These are phyloP conservation scores for Coelopa pilipes DNA, from an alignment of 2,888 invertebrate species.

Conservation along the genomic window DNA sequence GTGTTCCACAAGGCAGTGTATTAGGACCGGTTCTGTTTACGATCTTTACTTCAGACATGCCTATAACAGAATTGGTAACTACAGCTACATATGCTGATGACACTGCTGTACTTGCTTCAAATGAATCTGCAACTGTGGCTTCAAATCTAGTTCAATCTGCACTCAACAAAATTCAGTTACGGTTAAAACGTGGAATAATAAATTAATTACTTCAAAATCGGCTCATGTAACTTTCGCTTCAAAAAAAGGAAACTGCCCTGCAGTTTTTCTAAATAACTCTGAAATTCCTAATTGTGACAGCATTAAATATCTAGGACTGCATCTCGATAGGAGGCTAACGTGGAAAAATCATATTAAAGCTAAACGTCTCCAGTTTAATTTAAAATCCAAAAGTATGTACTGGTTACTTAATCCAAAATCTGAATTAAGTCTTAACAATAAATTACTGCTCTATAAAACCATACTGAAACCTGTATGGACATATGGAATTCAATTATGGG, in stretches of 20 bases:
- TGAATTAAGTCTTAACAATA: neutral
- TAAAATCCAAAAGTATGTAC: neutral
- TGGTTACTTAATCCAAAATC: neutral
- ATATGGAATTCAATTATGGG: neutral
- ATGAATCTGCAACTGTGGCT: no score
- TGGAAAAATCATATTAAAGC: neutral
- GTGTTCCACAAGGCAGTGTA: conserved; percentile 32
- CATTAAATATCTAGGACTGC: conserved; percentile 3
- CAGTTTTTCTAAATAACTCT: neutral
- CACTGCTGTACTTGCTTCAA: conserved; percentile 6
- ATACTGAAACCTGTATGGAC: neutral
- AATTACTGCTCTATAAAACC: neutral
- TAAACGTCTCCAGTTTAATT: neutral
- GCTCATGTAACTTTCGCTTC: neutral
- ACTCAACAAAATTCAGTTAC: neutral
- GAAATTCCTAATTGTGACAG: neutral
- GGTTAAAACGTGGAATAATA: neutral
- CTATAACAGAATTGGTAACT: no score
- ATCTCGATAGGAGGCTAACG: neutral
- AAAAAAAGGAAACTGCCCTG: neutral
- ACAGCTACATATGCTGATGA: conserved; percentile 23
- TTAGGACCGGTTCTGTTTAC: conserved; percentile 25
- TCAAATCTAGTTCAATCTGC: no score
- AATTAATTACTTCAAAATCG: neutral
- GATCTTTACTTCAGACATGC: no score